Base-by-base conservation (phyloP, 1,140 invertebrate genomes). In the Philotrypesis tridentata region DNA sequence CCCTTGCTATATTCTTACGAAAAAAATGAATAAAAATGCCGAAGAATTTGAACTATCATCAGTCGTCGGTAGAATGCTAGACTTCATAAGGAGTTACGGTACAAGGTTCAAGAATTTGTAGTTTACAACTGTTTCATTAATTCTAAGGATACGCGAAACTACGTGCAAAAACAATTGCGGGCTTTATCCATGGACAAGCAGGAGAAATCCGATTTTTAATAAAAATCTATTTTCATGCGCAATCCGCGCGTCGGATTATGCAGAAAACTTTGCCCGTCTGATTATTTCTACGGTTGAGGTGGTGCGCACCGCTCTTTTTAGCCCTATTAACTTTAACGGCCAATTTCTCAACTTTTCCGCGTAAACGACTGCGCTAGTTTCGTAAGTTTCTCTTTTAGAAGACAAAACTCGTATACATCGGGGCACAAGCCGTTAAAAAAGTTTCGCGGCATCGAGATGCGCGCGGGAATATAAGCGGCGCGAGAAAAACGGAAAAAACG, bases 261-360 rank as follows among this genome's bases (percentile, higher is more conserved):
- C 65, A 55, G 73, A 71, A 70, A 75, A 43, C 21, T 76, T 76
- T 75, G 11, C 65, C 21, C 60, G 73, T 82, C 43, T 82, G 63
- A 82, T 82, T 76, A 82, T 82, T 71, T 82, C 63, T 65, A 61
- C 40, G 27, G 48, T 33, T 25, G 71, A 29, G 27, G 33, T 72
- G 4, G 21, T 6, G 37, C 37, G 14, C 40, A 8, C 17, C 17
- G 17, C 31, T 6, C 40, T 75, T 74, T 75, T 82, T 70, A 71
- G 63, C 48, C 65, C 73, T 71, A 76, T 82, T 82, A 82, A 76
- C 43, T 82, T 82, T 82, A 70, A 76, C 61, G 80, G 33, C 37
- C 40, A 76, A 82, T 82, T 76, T 82, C 63, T 76, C 73, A 82
- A 82, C 63, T 82, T 82, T 82, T 23, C 61, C 17, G n/a, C n/a